Conservation (phyloP, 2,888 invertebrate genomes). For the Diplolepis rosae region DNA sequence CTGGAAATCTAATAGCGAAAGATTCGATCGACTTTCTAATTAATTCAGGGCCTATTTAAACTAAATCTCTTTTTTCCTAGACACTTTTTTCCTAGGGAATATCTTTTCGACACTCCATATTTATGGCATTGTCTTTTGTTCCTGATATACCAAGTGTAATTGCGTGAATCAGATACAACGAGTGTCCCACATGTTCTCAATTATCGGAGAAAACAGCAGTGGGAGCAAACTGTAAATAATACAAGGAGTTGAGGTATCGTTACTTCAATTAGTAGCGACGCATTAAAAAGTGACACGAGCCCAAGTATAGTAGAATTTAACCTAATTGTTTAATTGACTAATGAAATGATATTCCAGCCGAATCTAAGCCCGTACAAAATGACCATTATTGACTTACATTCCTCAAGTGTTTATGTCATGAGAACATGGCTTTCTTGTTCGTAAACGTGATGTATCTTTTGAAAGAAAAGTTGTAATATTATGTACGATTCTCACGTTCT, state of each 20-base stretch:
- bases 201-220: constrained; percentile 35
- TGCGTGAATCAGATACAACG: too few species aligned
- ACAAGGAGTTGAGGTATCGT: too few species aligned
- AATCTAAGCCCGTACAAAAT: constrained; percentile 63
- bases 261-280: constrained; percentile 53
- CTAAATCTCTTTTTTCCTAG: too few species aligned
- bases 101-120: too few species aligned
- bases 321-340: constrained; percentile 67
- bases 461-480: not conserved
- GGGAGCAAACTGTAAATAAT: constrained; percentile 30
- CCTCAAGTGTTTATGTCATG: constrained; percentile 42
- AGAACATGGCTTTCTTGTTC: not conserved
- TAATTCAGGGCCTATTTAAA: too few species aligned
- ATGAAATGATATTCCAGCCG: constrained; percentile 67
- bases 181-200: too few species aligned
- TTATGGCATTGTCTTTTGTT: too few species aligned
- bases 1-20: too few species aligned
- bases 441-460: not conserved
- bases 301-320: constrained; percentile 36
- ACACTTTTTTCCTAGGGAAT: too few species aligned
- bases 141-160: too few species aligned
- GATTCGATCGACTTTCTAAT: too few species aligned
- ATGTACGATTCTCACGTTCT: not conserved
- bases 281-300: constrained; percentile 59
- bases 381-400: constrained; percentile 56